Conservation (phyloP, 2,797 vertebrate genomes). For the Artibeus jamaicensis region DNA sequence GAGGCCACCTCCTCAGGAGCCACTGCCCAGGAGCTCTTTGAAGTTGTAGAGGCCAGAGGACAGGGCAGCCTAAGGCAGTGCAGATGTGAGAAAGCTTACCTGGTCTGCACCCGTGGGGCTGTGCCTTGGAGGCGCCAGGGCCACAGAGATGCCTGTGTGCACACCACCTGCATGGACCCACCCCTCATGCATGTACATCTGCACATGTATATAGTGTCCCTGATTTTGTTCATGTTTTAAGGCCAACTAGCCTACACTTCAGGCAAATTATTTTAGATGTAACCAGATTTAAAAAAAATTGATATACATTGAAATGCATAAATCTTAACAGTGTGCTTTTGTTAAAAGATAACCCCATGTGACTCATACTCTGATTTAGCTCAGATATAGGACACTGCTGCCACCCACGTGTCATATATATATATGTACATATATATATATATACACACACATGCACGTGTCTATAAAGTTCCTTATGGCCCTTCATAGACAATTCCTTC, state of each 20-base stretch:
- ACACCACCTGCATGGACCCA: accelerated
- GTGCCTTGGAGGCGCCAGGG: no score
- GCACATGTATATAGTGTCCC: neutral
- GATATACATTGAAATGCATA: neutral
- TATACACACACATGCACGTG: no score
- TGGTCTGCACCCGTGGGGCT: neutral
- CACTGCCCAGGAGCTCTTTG: neutral
- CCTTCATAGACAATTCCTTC: neutral
- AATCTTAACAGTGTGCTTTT: neutral
- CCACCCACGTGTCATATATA: neutral
- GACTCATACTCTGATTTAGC: neutral
- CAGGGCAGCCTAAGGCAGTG: neutral
- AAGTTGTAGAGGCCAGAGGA: neutral
- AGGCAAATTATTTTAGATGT: neutral
- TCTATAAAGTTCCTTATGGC: neutral
- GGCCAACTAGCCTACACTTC: neutral
- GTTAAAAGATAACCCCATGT: neutral
- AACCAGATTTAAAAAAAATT: neutral
- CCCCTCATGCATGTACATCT: neutral
- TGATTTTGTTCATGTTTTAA: conserved; percentile 28
- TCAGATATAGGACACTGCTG: neutral
- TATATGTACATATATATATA: no score
- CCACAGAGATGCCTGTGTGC: accelerated
- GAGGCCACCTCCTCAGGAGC: neutral
- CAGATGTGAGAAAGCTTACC: neutral